phyloP scores from a whole-genome alignment of 2,797 vertebrate genomes.

The Gadopsis bispinosus region DNA sequence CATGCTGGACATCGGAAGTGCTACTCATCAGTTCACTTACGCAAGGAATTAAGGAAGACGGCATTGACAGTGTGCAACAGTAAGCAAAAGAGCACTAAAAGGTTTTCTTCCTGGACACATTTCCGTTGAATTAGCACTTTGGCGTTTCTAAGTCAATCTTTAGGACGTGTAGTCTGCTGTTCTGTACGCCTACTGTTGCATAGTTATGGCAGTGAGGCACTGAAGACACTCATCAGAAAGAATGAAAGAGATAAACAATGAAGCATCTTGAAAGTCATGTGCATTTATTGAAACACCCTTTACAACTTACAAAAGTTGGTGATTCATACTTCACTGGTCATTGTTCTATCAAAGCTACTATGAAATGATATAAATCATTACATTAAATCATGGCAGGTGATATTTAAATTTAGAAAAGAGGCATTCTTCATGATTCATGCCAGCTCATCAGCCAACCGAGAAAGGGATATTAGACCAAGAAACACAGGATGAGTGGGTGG shows the following conservation, averaged over 20 bases:
- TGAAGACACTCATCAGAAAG: slow-evolving; percentile 12
- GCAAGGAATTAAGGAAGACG: neutral
- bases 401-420: neutral
- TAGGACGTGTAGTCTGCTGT: neutral
- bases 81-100: neutral
- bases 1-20: slow-evolving; percentile 19
- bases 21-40: slow-evolving; percentile 23
- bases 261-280: slow-evolving; percentile 38
- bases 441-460: slow-evolving; percentile 2
- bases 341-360: slow-evolving; percentile 4
- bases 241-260: slow-evolving; percentile 43
- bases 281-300: slow-evolving; percentile 26
- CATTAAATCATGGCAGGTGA: neutral
- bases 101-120: slow-evolving; percentile 13
- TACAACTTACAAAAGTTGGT: slow-evolving; percentile 6
- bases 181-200: slow-evolving; percentile 10
- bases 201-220: neutral
- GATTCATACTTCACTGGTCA: slow-evolving; percentile 6
- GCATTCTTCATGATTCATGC: neutral
- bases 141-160: slow-evolving; percentile 18
- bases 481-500: slow-evolving; percentile 4
- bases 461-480: slow-evolving; percentile 18
- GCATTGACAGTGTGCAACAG: slow-evolving; percentile 12
- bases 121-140: slow-evolving; percentile 22
- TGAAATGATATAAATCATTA: neutral